Evolutionary conservation across 2,888 invertebrate genomes (phyloP), one percentile per base, ranked within the genome.

Genomic region (Drosophila algonquin): DNA sequence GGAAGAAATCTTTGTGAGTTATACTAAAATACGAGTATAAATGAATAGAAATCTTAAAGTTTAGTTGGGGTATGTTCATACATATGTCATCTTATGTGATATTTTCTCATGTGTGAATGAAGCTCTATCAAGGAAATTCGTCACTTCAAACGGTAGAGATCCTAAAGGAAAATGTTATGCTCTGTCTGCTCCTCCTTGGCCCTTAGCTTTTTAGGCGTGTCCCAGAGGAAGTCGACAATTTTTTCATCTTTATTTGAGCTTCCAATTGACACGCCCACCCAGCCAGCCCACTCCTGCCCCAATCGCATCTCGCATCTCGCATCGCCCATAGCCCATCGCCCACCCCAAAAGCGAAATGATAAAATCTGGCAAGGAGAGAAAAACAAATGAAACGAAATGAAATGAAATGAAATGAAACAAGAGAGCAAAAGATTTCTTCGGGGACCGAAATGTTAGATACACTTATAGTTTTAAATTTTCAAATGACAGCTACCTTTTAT

Each of bases 301-400:
- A 24, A 24, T 24, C 24, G 24, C 40, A 40, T 40, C 14, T 18
- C 18, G 18, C 18, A 18, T 18, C 18, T 1, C 18, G 1, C 18
- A 18, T 18, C 1, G 14, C 40, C 14, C 40, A 1, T 18, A 18
- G 14, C 40, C 14, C 40, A 14, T 1, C 14, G 14, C 14, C 14
- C n/a, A 40, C n/a, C 40, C 40, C 60, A 27, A 40, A 48, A 58
- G 18, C 47, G 18, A 48, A 21, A 44, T 16, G 40, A 32, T 48
- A 21, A 21, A 21, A 12, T 18, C 48, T 12, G 48, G 12, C 18
- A 40, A 14, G 53, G 54, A 51, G 3, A 54, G 46, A 63, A 64
- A 71, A 76, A 72, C 73, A 79, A 73, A 64, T 73, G 73, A 72
- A 68, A 69, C 52, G 68, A 68, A 68, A 55, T 32, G 50, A 67